Percentiles rank a stretch among this genome's conserved stretches.
These are phyloP conservation scores for Prietella phreatophila DNA, from an alignment of 2,113 vertebrate genomes.

Conservation along the genomic window DNA sequence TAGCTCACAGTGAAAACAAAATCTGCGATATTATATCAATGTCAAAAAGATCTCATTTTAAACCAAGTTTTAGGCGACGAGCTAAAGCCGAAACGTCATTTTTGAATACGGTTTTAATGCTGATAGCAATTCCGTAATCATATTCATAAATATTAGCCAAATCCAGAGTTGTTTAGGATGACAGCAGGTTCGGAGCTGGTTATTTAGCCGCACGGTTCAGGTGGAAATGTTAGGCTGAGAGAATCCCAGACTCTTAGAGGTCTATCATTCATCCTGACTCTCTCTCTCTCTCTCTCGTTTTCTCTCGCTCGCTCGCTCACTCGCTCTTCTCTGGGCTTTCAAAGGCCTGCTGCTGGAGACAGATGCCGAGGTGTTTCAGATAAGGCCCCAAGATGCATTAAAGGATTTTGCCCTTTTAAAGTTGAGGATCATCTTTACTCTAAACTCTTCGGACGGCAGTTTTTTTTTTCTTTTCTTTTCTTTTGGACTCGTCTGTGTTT, in stretches of 20 bases:
- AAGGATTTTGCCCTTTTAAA: slow-evolving; percentile 78
- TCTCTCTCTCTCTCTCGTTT: slow-evolving; percentile 42
- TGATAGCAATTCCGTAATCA: not conserved
- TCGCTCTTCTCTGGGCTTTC: slow-evolving; percentile 69
- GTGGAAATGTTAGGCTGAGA: slow-evolving; percentile 72
- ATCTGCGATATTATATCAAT: not conserved
- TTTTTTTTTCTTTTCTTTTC: slow-evolving; percentile 14
- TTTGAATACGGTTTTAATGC: not conserved
- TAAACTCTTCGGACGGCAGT: slow-evolving; percentile 45
- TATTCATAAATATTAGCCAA: not conserved
- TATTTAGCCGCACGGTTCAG: slow-evolving; percentile 61
- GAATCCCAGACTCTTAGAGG: slow-evolving; percentile 79
- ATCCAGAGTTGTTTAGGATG: not conserved
- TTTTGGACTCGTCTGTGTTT: slow-evolving; percentile 56
- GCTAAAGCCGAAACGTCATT: not conserved
- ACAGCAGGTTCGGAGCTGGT: slow-evolving; percentile 42
- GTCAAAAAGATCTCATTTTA: not conserved
- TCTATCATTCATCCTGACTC: slow-evolving; percentile 73
- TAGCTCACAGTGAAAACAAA: not conserved
- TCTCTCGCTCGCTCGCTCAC: slow-evolving; percentile 41
- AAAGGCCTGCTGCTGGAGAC: slow-evolving; percentile 77
- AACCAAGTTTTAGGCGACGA: not conserved
- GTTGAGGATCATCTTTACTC: slow-evolving; percentile 55
- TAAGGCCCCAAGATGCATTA: slow-evolving; percentile 80
- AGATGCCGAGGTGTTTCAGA: slow-evolving; percentile 82